Base-by-base conservation (phyloP, 2,797 vertebrate genomes). In the Hemitrygon akajei region DNA sequence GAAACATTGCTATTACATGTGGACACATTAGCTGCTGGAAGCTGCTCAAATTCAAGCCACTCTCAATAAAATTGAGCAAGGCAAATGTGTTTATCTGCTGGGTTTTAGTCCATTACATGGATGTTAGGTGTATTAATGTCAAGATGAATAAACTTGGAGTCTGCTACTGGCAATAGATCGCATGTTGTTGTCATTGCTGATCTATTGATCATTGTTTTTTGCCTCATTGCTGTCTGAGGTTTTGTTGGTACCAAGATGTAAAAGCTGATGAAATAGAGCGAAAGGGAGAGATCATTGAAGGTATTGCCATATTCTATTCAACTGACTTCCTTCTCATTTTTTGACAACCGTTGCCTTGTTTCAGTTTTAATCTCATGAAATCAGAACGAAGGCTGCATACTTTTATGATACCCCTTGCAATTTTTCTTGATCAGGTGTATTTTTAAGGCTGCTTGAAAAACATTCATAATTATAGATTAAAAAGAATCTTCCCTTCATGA, bases 201-300 rank as follows among this genome's bases (percentile, higher is more conserved):
- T 69, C 63, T 71, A 91, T 71, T 91, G 87, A 91, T 40, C 66
- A 37, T 91, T 71, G 30, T 69, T 91, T 91, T 63, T 91, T 71
- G 10, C 18, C 87, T 91, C 63, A 69, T 69, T 69, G 63, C 18
- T 91, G 87, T 91, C 63, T 91, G 56, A 12, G 25, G 25, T 27
- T 22, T 47, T n/a, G 12, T 56, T 66, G 86, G 63, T 66, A 14
- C 60, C 86, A 89, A 91, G 34, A 34, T 69, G 63, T 91, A 37
- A 71, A 91, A 71, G 63, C 18, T 91, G 37, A 91, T 69, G 63
- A 91, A 63, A 60, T 25, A n/a, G 63, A 84, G 16, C 60, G 40
- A 91, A 58, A 91, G 87, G 2, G 16, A 34, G 34, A 22, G 66
- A 69, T 91, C 60, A 91, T 69, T 69, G 7, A 69, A n/a, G n/a